A percentile compares a stretch with the other conserved stretches of the same genome.
Conservation (phyloP, 53 echinoderm and acorn worm genomes). For the Antedon mediterranea region DNA sequence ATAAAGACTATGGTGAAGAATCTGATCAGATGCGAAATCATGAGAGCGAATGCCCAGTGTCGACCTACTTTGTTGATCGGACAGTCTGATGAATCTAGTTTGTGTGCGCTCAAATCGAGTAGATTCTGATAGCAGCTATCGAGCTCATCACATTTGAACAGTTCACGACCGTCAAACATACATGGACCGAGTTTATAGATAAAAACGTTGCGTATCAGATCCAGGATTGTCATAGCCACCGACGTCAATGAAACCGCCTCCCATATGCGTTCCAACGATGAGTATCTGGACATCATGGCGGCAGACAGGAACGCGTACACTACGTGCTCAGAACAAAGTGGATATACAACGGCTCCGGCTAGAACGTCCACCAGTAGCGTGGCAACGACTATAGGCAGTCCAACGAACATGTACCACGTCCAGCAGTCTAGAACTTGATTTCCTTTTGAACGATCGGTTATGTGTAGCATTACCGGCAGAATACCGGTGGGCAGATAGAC, state of each 20-base stretch:
- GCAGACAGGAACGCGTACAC: not conserved
- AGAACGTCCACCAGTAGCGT: not conserved
- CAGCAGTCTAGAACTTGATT: not conserved
- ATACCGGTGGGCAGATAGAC: not conserved
- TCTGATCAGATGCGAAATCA: not conserved
- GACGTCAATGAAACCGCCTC: not conserved
- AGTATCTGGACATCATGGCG: not conserved
- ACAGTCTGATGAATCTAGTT: not conserved
- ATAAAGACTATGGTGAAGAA: not conserved
- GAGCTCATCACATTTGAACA: not conserved
- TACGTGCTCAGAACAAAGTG: not conserved
- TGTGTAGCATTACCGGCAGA: not conserved
- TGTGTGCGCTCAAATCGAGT: not conserved
- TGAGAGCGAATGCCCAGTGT: not conserved
- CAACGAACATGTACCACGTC: not conserved
- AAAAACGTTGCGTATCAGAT: not conserved
- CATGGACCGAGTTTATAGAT: not conserved
- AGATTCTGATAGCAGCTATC: not conserved
- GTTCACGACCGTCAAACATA: not conserved
- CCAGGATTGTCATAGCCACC: not conserved
- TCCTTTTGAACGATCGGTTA: not conserved
- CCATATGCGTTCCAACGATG: not conserved
- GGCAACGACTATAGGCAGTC: not conserved
- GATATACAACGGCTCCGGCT: not conserved
- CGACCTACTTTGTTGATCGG: not conserved